These are phyloP conservation scores for Nasonia giraulti DNA, from an alignment of 1,140 invertebrate species.

Conservation along the genomic window DNA sequence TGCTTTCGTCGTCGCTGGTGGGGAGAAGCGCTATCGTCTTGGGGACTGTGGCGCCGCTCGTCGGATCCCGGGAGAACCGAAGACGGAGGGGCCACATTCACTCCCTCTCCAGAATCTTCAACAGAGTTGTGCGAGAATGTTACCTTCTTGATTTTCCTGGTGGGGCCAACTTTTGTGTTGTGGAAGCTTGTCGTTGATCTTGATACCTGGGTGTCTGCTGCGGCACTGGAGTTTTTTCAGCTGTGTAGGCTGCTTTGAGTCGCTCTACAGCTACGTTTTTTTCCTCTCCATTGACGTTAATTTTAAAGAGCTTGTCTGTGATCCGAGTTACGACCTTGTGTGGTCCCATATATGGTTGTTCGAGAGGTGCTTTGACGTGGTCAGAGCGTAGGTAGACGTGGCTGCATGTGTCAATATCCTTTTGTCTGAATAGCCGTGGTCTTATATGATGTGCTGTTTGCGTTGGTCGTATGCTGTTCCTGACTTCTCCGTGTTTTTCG, in stretches of 20 bases:
- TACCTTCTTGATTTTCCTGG: background rate
- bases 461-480: background rate
- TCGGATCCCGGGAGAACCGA: background rate
- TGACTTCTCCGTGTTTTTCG: background rate
- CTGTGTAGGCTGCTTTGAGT: background rate
- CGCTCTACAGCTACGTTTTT: background rate
- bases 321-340: background rate
- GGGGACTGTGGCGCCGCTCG: too few species aligned
- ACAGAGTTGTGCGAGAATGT: background rate
- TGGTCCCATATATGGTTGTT: background rate
- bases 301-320: background rate
- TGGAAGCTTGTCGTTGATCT: background rate
- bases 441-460: constrained; percentile 8
- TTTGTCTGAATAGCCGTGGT: background rate
- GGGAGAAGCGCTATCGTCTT: too few species aligned
- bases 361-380: background rate
- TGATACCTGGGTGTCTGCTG: background rate
- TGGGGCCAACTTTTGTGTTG: background rate
- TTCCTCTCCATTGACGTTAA: background rate
- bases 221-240: background rate
- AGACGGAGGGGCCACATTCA: background rate
- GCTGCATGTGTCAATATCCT: constrained; percentile 4
- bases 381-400: background rate
- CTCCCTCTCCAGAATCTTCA: background rate
- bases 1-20: too few species aligned